phyloP scores from a whole-genome alignment of 2,113 vertebrate genomes.

The Aegotheles bennettii region DNA sequence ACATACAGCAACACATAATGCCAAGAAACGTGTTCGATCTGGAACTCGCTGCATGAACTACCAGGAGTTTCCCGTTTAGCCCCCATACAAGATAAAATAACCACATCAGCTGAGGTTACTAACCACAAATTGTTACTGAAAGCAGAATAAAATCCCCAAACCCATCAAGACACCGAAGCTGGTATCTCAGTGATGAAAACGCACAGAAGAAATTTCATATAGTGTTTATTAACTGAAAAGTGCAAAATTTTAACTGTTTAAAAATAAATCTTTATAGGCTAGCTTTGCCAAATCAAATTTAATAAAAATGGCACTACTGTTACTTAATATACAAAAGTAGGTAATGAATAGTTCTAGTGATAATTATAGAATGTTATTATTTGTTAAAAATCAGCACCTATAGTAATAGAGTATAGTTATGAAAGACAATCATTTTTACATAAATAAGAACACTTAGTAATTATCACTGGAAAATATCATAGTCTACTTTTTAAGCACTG shows the following conservation, averaged over 20 bases:
- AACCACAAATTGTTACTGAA: not conserved
- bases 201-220: constrained; percentile 33
- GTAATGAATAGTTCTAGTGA: constrained; percentile 46
- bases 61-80: not conserved
- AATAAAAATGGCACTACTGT: not conserved
- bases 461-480: constrained; percentile 35
- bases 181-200: constrained; percentile 28
- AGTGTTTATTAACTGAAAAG: constrained; percentile 56
- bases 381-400: constrained; percentile 32
- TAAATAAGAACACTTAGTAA: constrained; percentile 52
- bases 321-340: constrained; percentile 4
- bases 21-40: not conserved
- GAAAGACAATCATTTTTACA: constrained; percentile 19
- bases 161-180: not conserved
- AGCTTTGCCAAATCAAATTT: not conserved
- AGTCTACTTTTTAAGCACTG: not conserved
- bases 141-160: not conserved
- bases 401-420: not conserved
- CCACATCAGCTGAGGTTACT: not conserved
- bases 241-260: constrained; percentile 6
- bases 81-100: not conserved
- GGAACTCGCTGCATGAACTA: not conserved
- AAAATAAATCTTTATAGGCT: not conserved
- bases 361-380: constrained; percentile 62
- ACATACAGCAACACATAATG: not conserved